Evolutionary conservation across 2,888 invertebrate species (phyloP), one percentile per base, ranked within the genome.

Genomic region (Drosophila kuntzei): DNA sequence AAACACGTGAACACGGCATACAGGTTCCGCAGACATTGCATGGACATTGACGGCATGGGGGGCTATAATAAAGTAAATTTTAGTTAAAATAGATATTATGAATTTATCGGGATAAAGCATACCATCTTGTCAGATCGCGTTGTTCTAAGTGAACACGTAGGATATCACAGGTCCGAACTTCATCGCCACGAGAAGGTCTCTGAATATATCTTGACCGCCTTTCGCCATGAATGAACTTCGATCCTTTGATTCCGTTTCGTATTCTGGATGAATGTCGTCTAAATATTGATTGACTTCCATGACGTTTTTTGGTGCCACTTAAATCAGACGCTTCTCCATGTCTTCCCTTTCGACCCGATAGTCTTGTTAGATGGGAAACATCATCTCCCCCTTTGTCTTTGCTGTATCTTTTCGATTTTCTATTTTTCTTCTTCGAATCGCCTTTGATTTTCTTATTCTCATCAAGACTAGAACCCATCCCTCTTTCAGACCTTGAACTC

Each of bases 81-180:
- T 9, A 11, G 14, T 29, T 16, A 22, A 9, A 4, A 14, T 1
- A 27, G n/a, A n/a, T 14, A 9, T 5, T 8, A 6, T 32, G 1
- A 3, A 1, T 12, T 14, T n/a, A 2, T 12, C 0, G 8, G 0
- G 8, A 12, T 5, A 2, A 16, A 6, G 16, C 43, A 41, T 69
- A 87, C 80, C 67, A 69, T 57, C 75, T 70, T 16, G 37, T 36
- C 5, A 80, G 55, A 51, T 90, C 90, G 7, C 79, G 82, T 36
- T 75, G 50, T 44, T 90, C 90, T 79, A 90, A 76, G 12, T 80
- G 62, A 4, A 82, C 80, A n/a, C 90, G 87, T 43, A 90, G 62
- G 59, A 76, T 58, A 71, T 90, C 90, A 55, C 89, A 86, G 5
- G 89, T 36, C 34, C 72, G 80, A 34, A 74, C 60, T 61, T 86